These are phyloP conservation scores for Rhopalosiphum padi DNA, from an alignment of 1,140 invertebrate species.

Conservation along the genomic window DNA sequence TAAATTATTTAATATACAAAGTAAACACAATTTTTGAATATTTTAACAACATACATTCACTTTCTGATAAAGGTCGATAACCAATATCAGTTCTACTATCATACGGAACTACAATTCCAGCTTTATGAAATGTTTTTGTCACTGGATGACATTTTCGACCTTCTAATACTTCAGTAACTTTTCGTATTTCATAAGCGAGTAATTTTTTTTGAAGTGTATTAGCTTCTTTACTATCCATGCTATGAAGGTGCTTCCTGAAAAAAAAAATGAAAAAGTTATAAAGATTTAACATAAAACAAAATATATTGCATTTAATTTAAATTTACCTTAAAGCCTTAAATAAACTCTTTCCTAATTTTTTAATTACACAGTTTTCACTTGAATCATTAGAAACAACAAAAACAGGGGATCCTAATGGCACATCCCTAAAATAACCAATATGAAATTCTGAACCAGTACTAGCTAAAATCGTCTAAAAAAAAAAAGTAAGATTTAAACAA, in stretches of 20 bases:
- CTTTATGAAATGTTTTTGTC: conserved; percentile 61
- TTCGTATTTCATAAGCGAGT: conserved; percentile 1
- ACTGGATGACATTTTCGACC: conserved; percentile 58
- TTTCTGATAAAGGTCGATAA: conserved; percentile 78
- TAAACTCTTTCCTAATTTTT: conserved; percentile 79
- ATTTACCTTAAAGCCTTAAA: conserved; percentile 82
- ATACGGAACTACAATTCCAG: conserved; percentile 88
- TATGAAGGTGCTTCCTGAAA: conserved; percentile 8
- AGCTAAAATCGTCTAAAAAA: conserved; percentile 73
- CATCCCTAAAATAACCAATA: conserved; percentile 89
- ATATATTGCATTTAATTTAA: background rate
- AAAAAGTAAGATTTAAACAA: background rate
- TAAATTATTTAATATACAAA: conserved; percentile 9
- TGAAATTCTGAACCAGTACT: conserved; percentile 77
- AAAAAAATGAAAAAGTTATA: background rate
- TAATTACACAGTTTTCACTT: conserved; percentile 72
- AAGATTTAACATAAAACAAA: background rate
- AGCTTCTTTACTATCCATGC: background rate
- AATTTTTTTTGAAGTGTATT: conserved; percentile 9
- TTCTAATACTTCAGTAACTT: conserved; percentile 64
- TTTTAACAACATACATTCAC: conserved; percentile 69
- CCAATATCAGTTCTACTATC: conserved; percentile 81
- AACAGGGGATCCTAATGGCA: conserved; percentile 74
- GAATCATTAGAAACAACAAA: conserved; percentile 81
- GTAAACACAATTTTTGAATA: conserved; percentile 44